Conservation (phyloP, 2,113 vertebrate species). For the Carettochelys insculpta region DNA sequence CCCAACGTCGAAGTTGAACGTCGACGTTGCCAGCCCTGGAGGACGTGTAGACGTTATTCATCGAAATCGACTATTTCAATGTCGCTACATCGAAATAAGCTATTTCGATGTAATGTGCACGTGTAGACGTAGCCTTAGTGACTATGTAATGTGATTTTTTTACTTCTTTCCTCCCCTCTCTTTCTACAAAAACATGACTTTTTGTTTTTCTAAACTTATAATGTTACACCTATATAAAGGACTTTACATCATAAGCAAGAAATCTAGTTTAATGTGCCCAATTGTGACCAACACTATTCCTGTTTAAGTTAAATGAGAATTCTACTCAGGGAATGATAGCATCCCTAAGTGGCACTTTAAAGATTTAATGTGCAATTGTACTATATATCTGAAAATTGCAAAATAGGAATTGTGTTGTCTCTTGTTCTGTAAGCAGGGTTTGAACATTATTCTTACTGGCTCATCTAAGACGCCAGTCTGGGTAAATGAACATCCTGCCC, state of each 20-base stretch:
- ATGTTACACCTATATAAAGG: not conserved
- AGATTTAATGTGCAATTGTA: not conserved
- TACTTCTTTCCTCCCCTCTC: too few relatives aligned
- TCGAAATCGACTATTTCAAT: too few relatives aligned
- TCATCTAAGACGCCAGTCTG: not conserved
- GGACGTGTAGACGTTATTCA: too few relatives aligned
- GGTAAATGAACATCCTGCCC: constrained; percentile 55
- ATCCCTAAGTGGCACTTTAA: not conserved
- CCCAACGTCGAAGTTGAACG: too few relatives aligned
- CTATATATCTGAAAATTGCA: not conserved
- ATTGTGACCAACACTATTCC: not conserved
- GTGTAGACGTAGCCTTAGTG: too few relatives aligned
- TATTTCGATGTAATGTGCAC: too few relatives aligned
- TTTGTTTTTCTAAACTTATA: not conserved
- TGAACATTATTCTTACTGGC: not conserved
- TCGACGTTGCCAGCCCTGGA: too few relatives aligned
- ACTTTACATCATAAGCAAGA: not conserved
- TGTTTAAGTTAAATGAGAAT: not conserved
- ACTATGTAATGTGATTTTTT: too few relatives aligned
- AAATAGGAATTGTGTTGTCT: constrained; percentile 11
- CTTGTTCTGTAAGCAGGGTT: not conserved
- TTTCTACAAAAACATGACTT: too few relatives aligned
- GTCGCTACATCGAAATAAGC: too few relatives aligned
- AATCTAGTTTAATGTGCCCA: not conserved
- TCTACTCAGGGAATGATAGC: not conserved